phyloP scores from a whole-genome alignment of 1,140 invertebrate species.

The Cephus cinctus region DNA sequence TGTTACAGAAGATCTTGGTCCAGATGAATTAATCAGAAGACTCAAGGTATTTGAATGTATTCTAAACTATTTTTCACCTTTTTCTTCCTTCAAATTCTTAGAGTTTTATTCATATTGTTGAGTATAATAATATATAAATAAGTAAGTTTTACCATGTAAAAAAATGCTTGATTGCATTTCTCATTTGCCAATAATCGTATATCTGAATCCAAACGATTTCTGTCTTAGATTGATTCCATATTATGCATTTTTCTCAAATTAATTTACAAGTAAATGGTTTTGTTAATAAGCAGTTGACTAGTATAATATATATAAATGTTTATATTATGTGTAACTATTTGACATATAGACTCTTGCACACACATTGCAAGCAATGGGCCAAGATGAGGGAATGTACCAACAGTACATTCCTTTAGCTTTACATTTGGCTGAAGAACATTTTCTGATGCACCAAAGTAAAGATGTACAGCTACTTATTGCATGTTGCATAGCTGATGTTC shows the following conservation, averaged over 20 bases:
- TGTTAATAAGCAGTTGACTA: no score
- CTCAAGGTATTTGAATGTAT: slow-evolving; percentile 82
- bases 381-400: slow-evolving; percentile 90
- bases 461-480: slow-evolving; percentile 94
- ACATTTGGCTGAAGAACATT: slow-evolving; percentile 90
- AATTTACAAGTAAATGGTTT: no score
- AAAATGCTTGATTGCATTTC: no score
- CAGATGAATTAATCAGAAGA: slow-evolving; percentile 91
- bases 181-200: not conserved
- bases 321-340: no score
- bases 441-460: slow-evolving; percentile 84
- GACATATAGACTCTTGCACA: slow-evolving; percentile 77
- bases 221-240: not conserved
- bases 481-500: slow-evolving; percentile 95
- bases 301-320: no score
- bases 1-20: slow-evolving; percentile 87
- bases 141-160: no score
- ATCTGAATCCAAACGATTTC: not conserved
- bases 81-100: no score
- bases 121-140: no score
- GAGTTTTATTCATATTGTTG: no score
- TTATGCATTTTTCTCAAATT: no score
- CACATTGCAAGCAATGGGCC: slow-evolving; percentile 93
- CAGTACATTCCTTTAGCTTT: slow-evolving; percentile 93
- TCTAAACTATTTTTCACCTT: no score